phyloP scores from a whole-genome alignment of 2,797 vertebrate species.

The Prionace glauca region DNA sequence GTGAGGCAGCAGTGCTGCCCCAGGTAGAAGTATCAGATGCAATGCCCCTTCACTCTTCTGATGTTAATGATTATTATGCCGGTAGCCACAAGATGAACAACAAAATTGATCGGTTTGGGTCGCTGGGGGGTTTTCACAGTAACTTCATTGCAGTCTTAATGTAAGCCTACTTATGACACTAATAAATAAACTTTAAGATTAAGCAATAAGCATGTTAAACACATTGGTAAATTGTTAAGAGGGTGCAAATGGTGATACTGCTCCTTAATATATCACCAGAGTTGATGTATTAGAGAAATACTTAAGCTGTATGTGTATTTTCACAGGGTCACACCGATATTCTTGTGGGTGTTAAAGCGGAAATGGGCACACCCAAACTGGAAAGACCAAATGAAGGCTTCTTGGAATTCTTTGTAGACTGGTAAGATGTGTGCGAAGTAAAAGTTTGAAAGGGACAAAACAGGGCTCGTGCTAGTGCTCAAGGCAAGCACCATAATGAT shows the following conservation, averaged over 20 bases:
- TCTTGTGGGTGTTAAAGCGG: conserved; percentile 89
- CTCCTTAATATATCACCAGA: not conserved
- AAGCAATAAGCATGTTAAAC: not conserved
- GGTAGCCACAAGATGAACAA: not conserved
- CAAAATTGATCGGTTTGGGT: not conserved
- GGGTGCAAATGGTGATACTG: not conserved
- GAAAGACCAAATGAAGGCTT: conserved; percentile 70
- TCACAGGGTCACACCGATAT: conserved; percentile 85
- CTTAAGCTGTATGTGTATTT: conserved; percentile 14
- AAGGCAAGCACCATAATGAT: not conserved
- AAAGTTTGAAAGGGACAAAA: not conserved
- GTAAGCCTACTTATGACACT: too few relatives aligned
- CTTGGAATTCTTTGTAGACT: conserved; percentile 79
- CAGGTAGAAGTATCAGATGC: not conserved
- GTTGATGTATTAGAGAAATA: not conserved
- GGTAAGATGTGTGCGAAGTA: conserved; percentile 54
- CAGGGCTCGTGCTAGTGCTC: not conserved
- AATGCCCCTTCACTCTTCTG: not conserved
- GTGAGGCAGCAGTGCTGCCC: too few relatives aligned
- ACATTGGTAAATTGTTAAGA: not conserved
- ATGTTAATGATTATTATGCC: not conserved
- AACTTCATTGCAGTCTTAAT: too few relatives aligned
- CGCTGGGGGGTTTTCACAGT: too few relatives aligned
- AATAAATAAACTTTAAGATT: too few relatives aligned
- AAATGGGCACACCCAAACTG: conserved; percentile 81